phyloP scores from a whole-genome alignment of 2,888 invertebrate genomes.

The Callyntrura guangdongensis region DNA sequence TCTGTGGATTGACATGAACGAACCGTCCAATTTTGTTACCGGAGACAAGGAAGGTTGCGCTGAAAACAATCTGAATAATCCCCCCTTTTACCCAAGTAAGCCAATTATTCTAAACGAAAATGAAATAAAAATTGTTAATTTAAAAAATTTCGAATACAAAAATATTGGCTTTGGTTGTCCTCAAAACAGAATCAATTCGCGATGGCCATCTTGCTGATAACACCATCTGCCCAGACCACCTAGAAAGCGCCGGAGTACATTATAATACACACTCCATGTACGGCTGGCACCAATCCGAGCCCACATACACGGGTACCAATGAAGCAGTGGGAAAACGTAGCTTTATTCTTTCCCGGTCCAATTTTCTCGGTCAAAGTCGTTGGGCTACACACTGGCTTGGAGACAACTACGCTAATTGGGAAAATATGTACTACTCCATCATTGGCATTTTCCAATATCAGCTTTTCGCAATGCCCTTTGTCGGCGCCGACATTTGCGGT shows the following conservation, averaged over 20 bases:
- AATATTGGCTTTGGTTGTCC: too few species aligned
- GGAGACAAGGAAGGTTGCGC: conserved; percentile 88
- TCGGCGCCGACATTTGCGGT: conserved; percentile 95
- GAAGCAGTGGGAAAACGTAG: conserved; percentile 80
- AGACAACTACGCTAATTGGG: conserved; percentile 86
- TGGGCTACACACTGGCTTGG: conserved; percentile 86
- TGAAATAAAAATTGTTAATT: too few species aligned
- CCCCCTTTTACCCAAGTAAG: conserved; percentile 89
- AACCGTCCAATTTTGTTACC: conserved; percentile 93
- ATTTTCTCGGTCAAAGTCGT: conserved; percentile 86
- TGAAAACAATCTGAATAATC: conserved; percentile 88
- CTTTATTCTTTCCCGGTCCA: conserved; percentile 85
- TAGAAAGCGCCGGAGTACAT: conserved; percentile 74
- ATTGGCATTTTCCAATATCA: conserved; percentile 84
- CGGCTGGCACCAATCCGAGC: conserved; percentile 84
- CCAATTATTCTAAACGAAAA: too few species aligned
- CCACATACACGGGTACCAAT: conserved; percentile 72
- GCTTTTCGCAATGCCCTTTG: conserved; percentile 78
- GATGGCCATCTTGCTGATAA: not conserved
- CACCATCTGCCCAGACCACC: conserved; percentile 68
- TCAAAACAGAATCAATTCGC: not conserved
- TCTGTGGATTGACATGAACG: conserved; percentile 91
- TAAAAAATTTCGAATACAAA: too few species aligned
- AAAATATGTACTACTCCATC: too few species aligned
- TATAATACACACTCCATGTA: conserved; percentile 85